Percentiles rank a stretch among this genome's conserved stretches.
These are phyloP conservation scores for Teleogryllus oceanicus DNA, from an alignment of 2,888 invertebrate genomes.

Conservation along the genomic window DNA sequence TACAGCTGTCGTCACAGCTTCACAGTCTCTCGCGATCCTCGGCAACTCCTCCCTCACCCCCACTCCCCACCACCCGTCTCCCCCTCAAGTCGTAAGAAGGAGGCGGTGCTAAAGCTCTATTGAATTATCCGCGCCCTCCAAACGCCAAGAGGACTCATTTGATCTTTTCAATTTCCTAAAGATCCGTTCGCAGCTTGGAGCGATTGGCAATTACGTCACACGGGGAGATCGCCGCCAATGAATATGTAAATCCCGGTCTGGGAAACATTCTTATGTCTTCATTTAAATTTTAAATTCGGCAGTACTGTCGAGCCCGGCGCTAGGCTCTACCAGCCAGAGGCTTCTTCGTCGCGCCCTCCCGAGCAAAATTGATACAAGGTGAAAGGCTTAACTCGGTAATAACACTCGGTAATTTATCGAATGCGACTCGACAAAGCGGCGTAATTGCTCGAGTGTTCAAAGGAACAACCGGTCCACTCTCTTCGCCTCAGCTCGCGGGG, in stretches of 20 bases:
- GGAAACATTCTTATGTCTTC: conserved; percentile 18
- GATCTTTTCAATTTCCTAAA: conserved; percentile 18
- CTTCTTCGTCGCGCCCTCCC: neutral
- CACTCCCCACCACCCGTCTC: too few relatives aligned
- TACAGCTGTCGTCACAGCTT: too few relatives aligned
- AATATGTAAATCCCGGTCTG: neutral
- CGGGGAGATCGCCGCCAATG: neutral
- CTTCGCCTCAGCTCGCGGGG: neutral
- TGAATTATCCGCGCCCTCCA: neutral
- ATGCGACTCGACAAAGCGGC: neutral
- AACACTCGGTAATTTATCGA: conserved; percentile 6
- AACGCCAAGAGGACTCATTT: neutral
- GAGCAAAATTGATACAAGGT: conserved; percentile 9
- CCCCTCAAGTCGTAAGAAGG: too few relatives aligned
- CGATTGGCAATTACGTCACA: conserved; percentile 3
- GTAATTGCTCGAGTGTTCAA: neutral
- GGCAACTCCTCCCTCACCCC: too few relatives aligned
- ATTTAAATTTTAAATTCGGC: conserved; percentile 7
- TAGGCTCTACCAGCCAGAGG: neutral
- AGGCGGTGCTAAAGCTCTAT: neutral
- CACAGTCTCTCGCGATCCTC: too few relatives aligned
- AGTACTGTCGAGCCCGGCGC: neutral
- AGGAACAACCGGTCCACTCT: neutral
- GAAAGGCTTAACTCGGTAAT: conserved; percentile 18
- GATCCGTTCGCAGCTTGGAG: neutral